Evolutionary conservation across 2,113 vertebrate species (phyloP).

Genomic region (Mungos mungo): DNA sequence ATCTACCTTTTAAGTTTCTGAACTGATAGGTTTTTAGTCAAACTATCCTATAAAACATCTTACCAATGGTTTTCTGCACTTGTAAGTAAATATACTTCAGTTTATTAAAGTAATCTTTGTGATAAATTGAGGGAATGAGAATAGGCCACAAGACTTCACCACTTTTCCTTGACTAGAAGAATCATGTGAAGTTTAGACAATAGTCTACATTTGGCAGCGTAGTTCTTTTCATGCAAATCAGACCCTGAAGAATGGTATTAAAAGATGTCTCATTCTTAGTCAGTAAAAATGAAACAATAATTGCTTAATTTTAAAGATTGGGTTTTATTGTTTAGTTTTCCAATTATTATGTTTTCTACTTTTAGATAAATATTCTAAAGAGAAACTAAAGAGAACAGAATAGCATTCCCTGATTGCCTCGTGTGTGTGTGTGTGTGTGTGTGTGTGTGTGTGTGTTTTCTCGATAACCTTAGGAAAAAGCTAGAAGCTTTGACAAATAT

Average conservation of each 20-base stretch:
- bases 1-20: not conserved
- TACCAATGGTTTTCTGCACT: not conserved
- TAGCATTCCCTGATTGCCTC: not conserved
- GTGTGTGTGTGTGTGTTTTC: not conserved
- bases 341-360: constrained; percentile 13
- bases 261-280: constrained; percentile 19
- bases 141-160: not conserved
- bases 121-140: not conserved
- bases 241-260: not conserved
- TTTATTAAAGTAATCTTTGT: not conserved
- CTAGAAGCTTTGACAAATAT: not conserved
- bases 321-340: not conserved
- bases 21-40: not conserved
- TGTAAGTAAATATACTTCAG: not conserved
- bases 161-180: not conserved
- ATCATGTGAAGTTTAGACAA: not conserved
- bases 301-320: constrained; percentile 29
- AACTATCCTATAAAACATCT: not conserved
- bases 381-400: not conserved
- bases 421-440: not conserved
- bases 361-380: constrained; percentile 25
- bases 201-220: not conserved
- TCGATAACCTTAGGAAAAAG: not conserved
- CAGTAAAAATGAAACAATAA: constrained; percentile 31
- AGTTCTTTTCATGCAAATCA: not conserved